These are phyloP conservation scores for Falco columbarius DNA, from an alignment of 2,797 vertebrate genomes.

Conservation along the genomic window DNA sequence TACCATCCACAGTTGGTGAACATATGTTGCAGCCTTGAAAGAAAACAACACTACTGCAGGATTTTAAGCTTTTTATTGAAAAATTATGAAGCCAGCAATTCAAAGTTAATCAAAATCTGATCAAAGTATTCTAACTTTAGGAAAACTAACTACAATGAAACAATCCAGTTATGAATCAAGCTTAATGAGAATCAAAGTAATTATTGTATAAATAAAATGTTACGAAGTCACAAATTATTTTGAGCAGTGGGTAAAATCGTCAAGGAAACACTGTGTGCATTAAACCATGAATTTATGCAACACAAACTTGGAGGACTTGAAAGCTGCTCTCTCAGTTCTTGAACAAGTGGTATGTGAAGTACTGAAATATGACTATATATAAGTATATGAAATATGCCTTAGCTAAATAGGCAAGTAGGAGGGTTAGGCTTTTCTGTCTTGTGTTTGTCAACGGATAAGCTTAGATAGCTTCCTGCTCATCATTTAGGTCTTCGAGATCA, in stretches of 20 bases:
- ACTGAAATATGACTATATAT: neutral
- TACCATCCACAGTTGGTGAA: neutral
- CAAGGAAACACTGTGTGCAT: neutral
- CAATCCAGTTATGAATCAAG: neutral
- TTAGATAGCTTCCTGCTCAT: neutral
- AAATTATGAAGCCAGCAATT: neutral
- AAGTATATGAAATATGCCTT: neutral
- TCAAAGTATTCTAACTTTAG: neutral
- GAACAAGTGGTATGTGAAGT: neutral
- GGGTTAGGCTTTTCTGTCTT: neutral
- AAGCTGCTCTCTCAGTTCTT: neutral
- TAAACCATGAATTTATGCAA: neutral
- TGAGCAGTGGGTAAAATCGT: neutral
- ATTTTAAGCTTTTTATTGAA: neutral
- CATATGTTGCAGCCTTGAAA: neutral
- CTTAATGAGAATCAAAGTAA: neutral
- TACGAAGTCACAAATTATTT: neutral
- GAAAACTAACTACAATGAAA: neutral
- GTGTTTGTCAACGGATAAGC: neutral
- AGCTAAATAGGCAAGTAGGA: neutral
- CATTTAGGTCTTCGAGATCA: neutral
- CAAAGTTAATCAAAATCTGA: constrained; percentile 2
- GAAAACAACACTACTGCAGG: neutral
- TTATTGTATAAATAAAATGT: neutral
- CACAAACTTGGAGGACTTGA: neutral